Evolutionary conservation across 2,888 invertebrate genomes (phyloP), one percentile per base, ranked within the genome.

Genomic region (Dione vanillae): DNA sequence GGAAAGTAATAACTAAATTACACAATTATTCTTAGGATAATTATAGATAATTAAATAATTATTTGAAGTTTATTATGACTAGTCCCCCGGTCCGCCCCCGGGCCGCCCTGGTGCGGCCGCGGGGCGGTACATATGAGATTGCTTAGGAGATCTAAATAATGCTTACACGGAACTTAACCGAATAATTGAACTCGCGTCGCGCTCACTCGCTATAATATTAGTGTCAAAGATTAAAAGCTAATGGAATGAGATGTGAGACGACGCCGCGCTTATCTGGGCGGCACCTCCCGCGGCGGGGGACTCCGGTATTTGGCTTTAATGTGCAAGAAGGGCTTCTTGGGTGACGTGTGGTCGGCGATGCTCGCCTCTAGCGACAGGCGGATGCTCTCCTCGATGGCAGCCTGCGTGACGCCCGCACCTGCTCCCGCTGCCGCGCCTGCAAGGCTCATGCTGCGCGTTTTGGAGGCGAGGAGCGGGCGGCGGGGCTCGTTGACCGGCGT

Each of bases 231-330:
- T 75, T 78, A 85, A 83, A 79, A 77, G 16, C 80, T 87, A 90
- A 75, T 85, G 89, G 90, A 91, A 90, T 90, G 88, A 76, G 77
- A 65, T 69, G 41, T 10, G 52, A 51, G 16, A 35, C 65, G 66
- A 66, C 52, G 68, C 20, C 67, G 66, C 67, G 62, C 51, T 92
- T 93, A 94, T 93, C 94, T 93, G 70, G 95, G 94, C 62, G 96
- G 95, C 47, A 94, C 92, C 83, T 94, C 94, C 64, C 94, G 87
- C 78, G 95, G 95, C 74, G 95, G 95, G 69, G 95, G 94, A 88
- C 95, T 96, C 80, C 96, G 94, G 85, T 96, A 96, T 87, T 96
- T 96, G 85, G 95, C 95, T 82, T 95, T 95, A 83, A 96, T 96
- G 91, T 96, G 96, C 78, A 96, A 91, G 87, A 95, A 96, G 77